Base-by-base conservation (phyloP, 2,797 vertebrate genomes). In the Capromys pilorides region DNA sequence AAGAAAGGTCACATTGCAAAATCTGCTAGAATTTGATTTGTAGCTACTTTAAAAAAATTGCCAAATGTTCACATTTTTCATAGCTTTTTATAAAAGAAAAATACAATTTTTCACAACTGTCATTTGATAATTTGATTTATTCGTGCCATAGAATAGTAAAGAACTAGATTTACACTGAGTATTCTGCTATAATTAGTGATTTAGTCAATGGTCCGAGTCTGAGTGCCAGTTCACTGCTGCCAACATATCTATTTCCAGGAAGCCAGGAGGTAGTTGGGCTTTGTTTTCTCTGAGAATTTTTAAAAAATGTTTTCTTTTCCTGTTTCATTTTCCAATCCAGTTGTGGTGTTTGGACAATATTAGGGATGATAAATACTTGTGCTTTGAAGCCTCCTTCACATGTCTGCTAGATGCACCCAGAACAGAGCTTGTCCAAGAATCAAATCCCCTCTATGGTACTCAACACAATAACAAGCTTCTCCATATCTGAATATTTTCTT, bases 21-120 rank as follows among this genome's bases (percentile, higher is more conserved):
- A 93, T 90, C 51, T 95, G 45, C 39, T 97, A 51, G 64, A 90
- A 41, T 94, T 97, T 97, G 85, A 96, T 96, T 96, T 89, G 73
- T 26, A 90, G n/a, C 54, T 91, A 26, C 78, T 82, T 94, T 79
- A 77, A 0, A 2, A 3, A 77, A 97, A 79, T 91, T 94, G 21
- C 78, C 87, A 96, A 93, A 77, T 95, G 66, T 83, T 97, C 57
- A 89, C 31, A 90, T 85, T 87, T 96, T 39, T 67, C 16, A 67
- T 9, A 94, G 69, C 9, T 21, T 71, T 94, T 96, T 45, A 73
- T 79, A 61, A 83, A 94, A 84, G 67, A 91, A 87, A 96, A 96
- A 91, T 54, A 87, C 1, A 94, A 19, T 66, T 88, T 93, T 96
- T 95, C 91, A 87, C 26, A 78, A 31, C 62, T 95, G 71, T 90